Percentiles rank a stretch among this genome's conserved stretches.
Conservation (phyloP, 2,113 vertebrate genomes). For the Ageneiosus marmoratus region DNA sequence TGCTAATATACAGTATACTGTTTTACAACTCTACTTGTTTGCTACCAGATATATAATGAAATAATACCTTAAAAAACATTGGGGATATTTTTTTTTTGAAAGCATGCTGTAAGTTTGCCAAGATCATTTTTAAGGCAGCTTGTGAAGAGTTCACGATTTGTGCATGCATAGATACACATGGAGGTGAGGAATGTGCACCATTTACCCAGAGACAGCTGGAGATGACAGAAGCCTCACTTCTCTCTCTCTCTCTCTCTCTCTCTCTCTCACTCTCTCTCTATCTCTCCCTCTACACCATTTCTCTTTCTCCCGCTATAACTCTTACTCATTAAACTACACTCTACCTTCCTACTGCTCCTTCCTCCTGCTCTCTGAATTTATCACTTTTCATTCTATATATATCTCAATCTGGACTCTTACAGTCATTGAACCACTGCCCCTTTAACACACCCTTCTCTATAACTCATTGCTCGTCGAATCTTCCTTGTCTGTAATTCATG, state of each 20-base stretch:
- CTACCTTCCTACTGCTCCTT: not conserved
- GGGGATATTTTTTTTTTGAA: no score
- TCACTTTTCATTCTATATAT: no score
- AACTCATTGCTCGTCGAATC: not conserved
- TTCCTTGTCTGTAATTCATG: not conserved
- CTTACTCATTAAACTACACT: not conserved
- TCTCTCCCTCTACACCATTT: not conserved
- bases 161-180: constrained; percentile 11
- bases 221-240: constrained; percentile 42
- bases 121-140: not conserved
- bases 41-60: no score
- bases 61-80: no score
- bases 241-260: constrained; percentile 30
- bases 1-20: no score
- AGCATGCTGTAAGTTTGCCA: not conserved
- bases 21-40: no score
- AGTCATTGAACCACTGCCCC: no score
- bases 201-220: constrained; percentile 55
- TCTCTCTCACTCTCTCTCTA: constrained; percentile 1
- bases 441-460: not conserved
- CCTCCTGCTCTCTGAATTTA: not conserved
- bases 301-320: constrained; percentile 6
- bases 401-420: not conserved
- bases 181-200: constrained; percentile 31
- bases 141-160: not conserved